Conservation (phyloP, 2,797 vertebrate species). For the Orientallactaga sibirica region DNA sequence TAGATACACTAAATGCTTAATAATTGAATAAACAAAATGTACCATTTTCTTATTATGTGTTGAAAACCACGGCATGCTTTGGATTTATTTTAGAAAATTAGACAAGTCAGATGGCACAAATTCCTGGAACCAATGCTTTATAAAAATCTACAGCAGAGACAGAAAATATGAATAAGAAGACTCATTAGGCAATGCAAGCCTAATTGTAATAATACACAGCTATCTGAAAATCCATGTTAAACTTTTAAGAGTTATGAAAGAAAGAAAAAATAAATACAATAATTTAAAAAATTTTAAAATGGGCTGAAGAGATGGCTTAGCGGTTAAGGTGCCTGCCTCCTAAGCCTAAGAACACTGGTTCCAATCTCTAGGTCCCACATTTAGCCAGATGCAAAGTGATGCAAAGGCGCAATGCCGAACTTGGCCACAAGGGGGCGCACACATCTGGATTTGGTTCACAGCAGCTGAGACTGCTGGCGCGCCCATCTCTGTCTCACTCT, state of each 20-base stretch:
- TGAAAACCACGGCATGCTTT: not conserved
- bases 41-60: not conserved
- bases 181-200: not conserved
- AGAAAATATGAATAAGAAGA: conserved; percentile 36
- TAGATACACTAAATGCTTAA: not conserved
- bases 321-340: no score
- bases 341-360: no score
- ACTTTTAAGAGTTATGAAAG: not conserved
- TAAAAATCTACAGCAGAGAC: not conserved
- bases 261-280: no score
- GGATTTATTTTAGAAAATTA: not conserved
- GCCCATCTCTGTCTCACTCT: no score
- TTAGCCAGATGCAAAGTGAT: no score
- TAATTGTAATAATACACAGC: not conserved
- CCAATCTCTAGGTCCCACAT: no score
- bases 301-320: no score
- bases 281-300: no score
- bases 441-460: no score
- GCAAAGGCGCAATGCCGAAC: no score
- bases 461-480: no score
- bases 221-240: conserved; percentile 7
- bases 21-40: conserved; percentile 6
- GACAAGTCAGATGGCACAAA: conserved; percentile 22
- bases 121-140: not conserved
- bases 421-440: no score